Conservation (phyloP, 2,888 invertebrate genomes). For the Hydraecia micacea region DNA sequence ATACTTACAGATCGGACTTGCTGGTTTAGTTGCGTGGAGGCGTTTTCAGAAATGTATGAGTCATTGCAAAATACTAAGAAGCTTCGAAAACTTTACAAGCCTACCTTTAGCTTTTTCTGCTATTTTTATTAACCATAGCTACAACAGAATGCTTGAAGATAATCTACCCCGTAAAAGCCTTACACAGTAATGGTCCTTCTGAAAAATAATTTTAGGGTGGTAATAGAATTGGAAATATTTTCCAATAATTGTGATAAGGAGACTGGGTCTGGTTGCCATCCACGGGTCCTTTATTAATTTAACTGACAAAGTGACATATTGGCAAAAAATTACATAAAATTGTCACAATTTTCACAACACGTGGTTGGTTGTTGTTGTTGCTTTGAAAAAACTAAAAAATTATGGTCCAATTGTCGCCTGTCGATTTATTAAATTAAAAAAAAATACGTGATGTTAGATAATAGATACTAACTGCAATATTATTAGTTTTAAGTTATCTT, state of each 20-base stretch:
- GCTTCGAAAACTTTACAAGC: neutral
- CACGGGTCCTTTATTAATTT: neutral
- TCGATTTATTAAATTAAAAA: neutral
- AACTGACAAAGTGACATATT: neutral
- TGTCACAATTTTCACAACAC: neutral
- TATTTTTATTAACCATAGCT: neutral
- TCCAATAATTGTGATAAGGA: too few species aligned
- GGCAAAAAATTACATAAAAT: neutral
- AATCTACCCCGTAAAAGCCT: neutral
- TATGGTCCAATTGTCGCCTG: neutral
- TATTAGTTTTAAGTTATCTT: too few species aligned
- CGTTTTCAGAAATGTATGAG: slow-evolving; percentile 39
- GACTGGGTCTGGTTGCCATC: neutral
- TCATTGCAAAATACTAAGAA: slow-evolving; percentile 32
- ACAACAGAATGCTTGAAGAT: neutral
- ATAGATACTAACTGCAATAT: too few species aligned
- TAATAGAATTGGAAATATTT: neutral
- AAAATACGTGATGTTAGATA: too few species aligned
- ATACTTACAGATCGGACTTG: slow-evolving; percentile 17
- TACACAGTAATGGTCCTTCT: too few species aligned
- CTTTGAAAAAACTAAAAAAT: too few species aligned
- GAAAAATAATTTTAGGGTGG: too few species aligned
- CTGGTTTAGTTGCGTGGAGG: neutral
- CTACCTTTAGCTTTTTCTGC: neutral
- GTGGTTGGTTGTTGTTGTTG: too few species aligned